Conservation (phyloP, 2,113 vertebrate species). For the Megaceryle maxima region DNA sequence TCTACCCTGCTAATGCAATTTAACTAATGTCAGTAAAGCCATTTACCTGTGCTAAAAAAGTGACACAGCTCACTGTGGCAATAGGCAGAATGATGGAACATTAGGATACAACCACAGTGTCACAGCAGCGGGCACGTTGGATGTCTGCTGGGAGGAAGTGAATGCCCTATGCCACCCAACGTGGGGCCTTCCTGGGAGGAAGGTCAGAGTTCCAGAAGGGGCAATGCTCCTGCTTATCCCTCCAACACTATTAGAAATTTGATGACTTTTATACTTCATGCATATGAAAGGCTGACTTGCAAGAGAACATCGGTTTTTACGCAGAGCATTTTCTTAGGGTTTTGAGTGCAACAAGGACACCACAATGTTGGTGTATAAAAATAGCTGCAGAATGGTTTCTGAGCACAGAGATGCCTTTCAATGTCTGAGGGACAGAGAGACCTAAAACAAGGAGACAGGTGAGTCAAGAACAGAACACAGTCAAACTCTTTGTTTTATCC, state of each 20-base stretch:
- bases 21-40: neutral
- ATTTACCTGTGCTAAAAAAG: neutral
- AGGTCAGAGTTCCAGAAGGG: neutral
- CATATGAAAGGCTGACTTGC: neutral
- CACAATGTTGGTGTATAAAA: accelerated
- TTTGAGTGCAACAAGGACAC: neutral
- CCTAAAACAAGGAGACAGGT: neutral
- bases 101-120: neutral
- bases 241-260: neutral
- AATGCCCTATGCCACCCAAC: neutral
- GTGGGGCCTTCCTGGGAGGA: neutral
- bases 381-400: neutral
- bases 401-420: neutral
- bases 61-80: neutral
- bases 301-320: neutral
- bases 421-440: neutral
- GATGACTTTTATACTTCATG: neutral
- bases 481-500: neutral
- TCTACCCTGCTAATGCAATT: neutral
- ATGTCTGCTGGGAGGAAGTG: neutral
- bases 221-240: neutral
- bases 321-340: neutral
- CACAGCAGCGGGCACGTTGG: neutral
- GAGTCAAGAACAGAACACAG: neutral
- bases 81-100: neutral